Base-by-base conservation (phyloP, 2,113 vertebrate species). In the Psittacus erithacus region DNA sequence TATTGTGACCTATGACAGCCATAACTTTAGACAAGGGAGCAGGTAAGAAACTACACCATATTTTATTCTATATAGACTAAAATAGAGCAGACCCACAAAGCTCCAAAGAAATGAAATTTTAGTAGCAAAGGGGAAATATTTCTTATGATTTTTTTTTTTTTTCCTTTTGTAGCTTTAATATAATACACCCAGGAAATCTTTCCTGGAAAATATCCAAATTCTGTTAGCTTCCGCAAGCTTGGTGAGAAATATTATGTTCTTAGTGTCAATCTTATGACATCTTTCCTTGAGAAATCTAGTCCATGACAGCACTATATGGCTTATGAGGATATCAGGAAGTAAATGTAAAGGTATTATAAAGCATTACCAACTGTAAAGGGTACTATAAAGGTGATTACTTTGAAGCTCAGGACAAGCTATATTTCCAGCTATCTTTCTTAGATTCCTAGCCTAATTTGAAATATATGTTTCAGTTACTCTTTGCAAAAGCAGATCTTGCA, bases 391-490 rank as follows among this genome's bases (percentile, higher is more conserved):
- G 86, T 69, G 86, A 94, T 88, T 92, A 96, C 65, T 95, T 53
- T 80, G 69, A 87, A 84, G 65, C 76, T 90, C 53, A 44, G 57
- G 65, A 85, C 68, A 69, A 77, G 52, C 31, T 78, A 19, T 71
- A 67, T 96, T 92, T 88, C 44, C 81, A 88, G 35, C 38, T 82
- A 76, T 88, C 59, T 69, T 95, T 97, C 96, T 94, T 96, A 78
- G 80, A 95, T 86, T 60, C 47, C 69, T 49, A 90, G 83, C 52
- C 64, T 93, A 87, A 97, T 97, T 96, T 95, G 86, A 92, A 93
- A 96, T 89, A 92, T 94, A 77, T 82, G 70, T 94, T 97, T 95
- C 94, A 97, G 81, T 88, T 87, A 86, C 13, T 96, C 69, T 80
- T 94, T 91, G 55, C 64, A 83, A 96, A 96, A 96, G 78, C 59